Percentiles rank a stretch among this genome's conserved stretches.
These are phyloP conservation scores for Nephrotoma guestfalica DNA, from an alignment of 2,888 invertebrate genomes.

Conservation along the genomic window DNA sequence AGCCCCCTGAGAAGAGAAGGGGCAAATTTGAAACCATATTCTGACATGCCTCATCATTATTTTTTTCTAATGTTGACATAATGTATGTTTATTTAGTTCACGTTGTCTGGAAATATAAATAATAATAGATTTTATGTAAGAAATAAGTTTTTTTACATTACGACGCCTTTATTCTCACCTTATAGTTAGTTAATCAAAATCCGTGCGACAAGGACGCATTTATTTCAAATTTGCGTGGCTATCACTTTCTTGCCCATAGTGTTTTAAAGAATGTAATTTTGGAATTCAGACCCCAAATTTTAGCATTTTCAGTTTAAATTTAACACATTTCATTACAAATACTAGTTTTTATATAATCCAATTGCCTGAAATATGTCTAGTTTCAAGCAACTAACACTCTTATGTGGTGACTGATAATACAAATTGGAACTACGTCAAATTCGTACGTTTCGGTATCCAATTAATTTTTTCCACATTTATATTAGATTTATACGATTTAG, in stretches of 20 bases:
- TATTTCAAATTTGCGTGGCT: background rate
- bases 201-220: background rate
- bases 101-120: background rate
- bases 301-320: background rate
- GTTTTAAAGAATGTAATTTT: background rate
- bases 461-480: background rate
- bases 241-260: background rate
- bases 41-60: conserved; percentile 14
- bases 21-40: conserved; percentile 60
- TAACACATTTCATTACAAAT: background rate
- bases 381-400: background rate
- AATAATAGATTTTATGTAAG: background rate
- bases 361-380: background rate
- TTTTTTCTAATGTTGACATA: conserved; percentile 7
- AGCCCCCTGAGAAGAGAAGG: conserved; percentile 53
- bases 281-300: background rate
- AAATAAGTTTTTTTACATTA: background rate
- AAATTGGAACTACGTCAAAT: background rate
- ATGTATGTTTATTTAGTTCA: background rate
- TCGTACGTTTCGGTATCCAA: background rate
- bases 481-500: background rate
- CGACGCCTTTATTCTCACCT: background rate
- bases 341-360: background rate
- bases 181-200: background rate
- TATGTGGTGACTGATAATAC: background rate